Percentiles rank a stretch among this genome's conserved stretches.
Conservation (phyloP, 2,888 invertebrate genomes). For the Pyrrhia umbra region DNA sequence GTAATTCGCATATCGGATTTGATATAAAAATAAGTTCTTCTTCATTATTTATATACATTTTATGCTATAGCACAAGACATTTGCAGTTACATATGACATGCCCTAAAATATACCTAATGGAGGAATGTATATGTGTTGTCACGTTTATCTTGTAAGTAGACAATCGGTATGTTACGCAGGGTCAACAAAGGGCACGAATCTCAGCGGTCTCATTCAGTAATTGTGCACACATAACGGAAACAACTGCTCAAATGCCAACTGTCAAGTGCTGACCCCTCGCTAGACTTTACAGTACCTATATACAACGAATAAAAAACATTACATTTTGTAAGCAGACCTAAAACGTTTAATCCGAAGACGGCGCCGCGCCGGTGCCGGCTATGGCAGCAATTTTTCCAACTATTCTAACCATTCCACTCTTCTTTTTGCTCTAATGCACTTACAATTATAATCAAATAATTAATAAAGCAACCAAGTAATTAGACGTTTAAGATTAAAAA, state of each 20-base stretch:
- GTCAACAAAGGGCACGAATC: conserved; percentile 58
- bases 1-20: not conserved
- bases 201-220: conserved; percentile 54
- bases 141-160: conserved; percentile 49
- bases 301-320: conserved; percentile 39
- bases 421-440: conserved; percentile 32
- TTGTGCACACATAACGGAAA: conserved; percentile 58
- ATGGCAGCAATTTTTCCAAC: conserved; percentile 34
- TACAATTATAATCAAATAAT: conserved; percentile 51
- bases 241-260: conserved; percentile 42
- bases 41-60: too few relatives aligned
- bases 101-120: conserved; percentile 15
- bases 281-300: conserved; percentile 37
- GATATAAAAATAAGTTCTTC: conserved; percentile 11
- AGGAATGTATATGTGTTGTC: conserved; percentile 31
- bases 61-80: not conserved
- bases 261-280: conserved; percentile 39
- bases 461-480: conserved; percentile 57
- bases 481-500: conserved; percentile 41
- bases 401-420: conserved; percentile 42
- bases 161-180: conserved; percentile 52
- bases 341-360: conserved; percentile 29
- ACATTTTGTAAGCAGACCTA: conserved; percentile 20
- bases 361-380: conserved; percentile 10
- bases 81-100: conserved; percentile 2